Base-by-base conservation (phyloP, 2,888 invertebrate genomes). In the Stenodera caucasica region DNA sequence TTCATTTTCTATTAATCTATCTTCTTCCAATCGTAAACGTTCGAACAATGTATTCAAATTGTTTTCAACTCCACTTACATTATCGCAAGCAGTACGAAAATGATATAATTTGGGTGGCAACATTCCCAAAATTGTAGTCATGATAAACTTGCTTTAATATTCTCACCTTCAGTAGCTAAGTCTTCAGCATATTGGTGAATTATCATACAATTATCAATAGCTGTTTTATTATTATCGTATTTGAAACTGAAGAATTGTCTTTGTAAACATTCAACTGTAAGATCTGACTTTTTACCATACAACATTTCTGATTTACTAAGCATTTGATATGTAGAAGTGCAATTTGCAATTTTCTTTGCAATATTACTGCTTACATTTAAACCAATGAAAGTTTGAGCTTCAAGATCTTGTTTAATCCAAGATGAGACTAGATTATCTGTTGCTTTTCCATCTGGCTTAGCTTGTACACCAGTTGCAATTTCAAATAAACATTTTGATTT, bases 351-450 rank as follows among this genome's bases (percentile, higher is more conserved):
- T 65, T 70, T 71, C 18, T 51, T 60, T 12, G 71, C 69, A 53
- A 72, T 68, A 26, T 63, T 58, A 9, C 66, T 63, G 49, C 60
- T 65, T 29, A 69, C 65, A 65, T 71, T 74, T 15, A 71, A 35
- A 1, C 72, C 71, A 59, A 72, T 69, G 8, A 72, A 49, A 3
- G 67, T 64, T 64, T 73, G 69, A 14, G 72, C 69, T 45, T 72
- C 69, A 12, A 72, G 18, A 53, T 73, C 72, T 53, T 71, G 65
- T 18, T 67, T 63, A 11, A 63, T 26, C 71, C 71, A 73, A 3
- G 54, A 29, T 53, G 33, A 37, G 5, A 4, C 6, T n/a, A 23
- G 33, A 37, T 40, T 3, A 8, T 6, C 12, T 50, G 9, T n/a
- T n/a, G n/a, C n/a, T n/a, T n/a, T n/a, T n/a, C n/a, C n/a, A 18